These are phyloP conservation scores for Aspidiotus rigidus DNA, from an alignment of 2,888 invertebrate species.

Conservation along the genomic window DNA sequence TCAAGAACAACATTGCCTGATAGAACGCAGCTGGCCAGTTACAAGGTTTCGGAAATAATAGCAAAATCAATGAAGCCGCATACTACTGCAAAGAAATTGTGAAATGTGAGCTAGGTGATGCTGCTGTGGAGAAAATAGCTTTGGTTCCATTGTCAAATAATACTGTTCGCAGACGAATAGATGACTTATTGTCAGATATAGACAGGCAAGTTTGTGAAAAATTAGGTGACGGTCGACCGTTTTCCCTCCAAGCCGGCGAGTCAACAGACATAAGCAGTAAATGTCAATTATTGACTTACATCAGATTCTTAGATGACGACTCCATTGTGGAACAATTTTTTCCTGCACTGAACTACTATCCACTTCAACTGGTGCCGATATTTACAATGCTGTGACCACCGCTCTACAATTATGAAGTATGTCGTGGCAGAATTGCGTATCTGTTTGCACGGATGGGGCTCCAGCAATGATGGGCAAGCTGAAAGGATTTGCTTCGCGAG, in stretches of 20 bases:
- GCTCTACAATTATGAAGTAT: not conserved
- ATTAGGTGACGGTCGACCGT: conserved; percentile 18
- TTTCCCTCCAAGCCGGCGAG: conserved; percentile 16
- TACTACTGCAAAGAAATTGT: too few species aligned
- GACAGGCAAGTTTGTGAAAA: conserved; percentile 19
- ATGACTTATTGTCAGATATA: conserved; percentile 8
- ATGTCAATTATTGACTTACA: conserved; percentile 20
- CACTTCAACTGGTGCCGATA: too few species aligned
- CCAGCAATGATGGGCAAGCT: not conserved
- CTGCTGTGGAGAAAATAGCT: not conserved
- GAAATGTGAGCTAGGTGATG: too few species aligned
- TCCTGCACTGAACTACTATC: conserved; percentile 21
- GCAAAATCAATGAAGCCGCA: too few species aligned
- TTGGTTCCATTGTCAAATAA: not conserved
- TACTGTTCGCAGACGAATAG: not conserved
- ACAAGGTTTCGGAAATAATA: conserved; percentile 6
- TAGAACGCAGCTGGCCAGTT: conserved; percentile 24
- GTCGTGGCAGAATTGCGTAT: not conserved
- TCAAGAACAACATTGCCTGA: conserved; percentile 18
- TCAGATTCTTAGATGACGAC: conserved; percentile 15
- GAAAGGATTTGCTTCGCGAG: not conserved
- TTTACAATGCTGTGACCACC: conserved; percentile 1
- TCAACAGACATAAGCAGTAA: conserved; percentile 17
- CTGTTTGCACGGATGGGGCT: not conserved
- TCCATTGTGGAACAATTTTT: conserved; percentile 19